phyloP scores from a whole-genome alignment of 2,888 invertebrate species.

The Heteromurus nitidus region DNA sequence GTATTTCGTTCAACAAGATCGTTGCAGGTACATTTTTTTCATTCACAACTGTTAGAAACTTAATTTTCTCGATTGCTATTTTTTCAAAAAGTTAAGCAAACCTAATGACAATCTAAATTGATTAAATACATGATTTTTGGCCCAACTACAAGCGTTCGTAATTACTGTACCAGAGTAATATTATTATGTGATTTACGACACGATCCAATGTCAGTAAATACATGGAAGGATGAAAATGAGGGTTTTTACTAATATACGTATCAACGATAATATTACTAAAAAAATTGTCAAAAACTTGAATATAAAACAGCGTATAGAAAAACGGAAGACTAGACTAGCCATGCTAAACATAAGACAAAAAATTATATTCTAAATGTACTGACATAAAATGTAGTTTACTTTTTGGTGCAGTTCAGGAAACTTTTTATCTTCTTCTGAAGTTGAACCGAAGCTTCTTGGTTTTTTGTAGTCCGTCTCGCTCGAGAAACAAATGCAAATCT shows the following conservation, averaged over 20 bases:
- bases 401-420: slow-evolving; percentile 60
- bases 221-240: too few relatives aligned
- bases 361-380: too few relatives aligned
- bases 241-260: neutral
- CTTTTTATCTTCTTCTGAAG: slow-evolving; percentile 33
- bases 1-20: too few relatives aligned
- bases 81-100: too few relatives aligned
- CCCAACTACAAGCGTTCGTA: slow-evolving; percentile 49
- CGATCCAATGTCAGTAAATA: too few relatives aligned
- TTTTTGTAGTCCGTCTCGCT: neutral
- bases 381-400: slow-evolving; percentile 43
- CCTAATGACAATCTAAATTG: neutral
- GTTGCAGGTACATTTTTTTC: too few relatives aligned
- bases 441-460: slow-evolving; percentile 42
- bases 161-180: too few relatives aligned
- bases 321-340: slow-evolving; percentile 61
- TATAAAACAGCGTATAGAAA: slow-evolving; percentile 27
- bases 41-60: too few relatives aligned
- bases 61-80: too few relatives aligned
- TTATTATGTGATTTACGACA: too few relatives aligned
- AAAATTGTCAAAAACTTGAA: slow-evolving; percentile 2
- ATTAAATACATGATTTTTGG: slow-evolving; percentile 41
- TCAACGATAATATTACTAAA: neutral
- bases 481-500: neutral
- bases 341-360: slow-evolving; percentile 49